Evolutionary conservation across 2,113 vertebrate genomes (phyloP), one percentile per base, ranked within the genome.

Genomic region (Syrrhaptes paradoxus): DNA sequence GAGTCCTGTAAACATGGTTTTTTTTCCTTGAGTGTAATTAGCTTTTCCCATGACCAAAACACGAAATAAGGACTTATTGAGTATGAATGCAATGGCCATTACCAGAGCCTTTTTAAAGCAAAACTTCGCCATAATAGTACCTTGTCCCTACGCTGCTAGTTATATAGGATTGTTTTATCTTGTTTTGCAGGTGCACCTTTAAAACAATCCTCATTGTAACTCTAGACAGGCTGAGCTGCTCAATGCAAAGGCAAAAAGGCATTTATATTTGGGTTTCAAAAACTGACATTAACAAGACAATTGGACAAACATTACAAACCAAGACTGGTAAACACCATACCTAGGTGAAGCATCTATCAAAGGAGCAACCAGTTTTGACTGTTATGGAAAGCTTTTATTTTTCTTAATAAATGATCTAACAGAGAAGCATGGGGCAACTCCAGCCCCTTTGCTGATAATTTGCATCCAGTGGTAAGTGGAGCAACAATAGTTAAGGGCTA

Each of bases 211-310:
- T 90, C 63, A 71, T 15, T 62, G 46, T 72, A 80, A 92, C 59
- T 86, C 80, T 78, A 88, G 80, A 83, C 29, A 83, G 59, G 28
- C 55, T 90, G 61, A 84, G 62, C 29, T 67, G 41, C 58, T 92
- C 70, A 86, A 59, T 36, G 57, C n/a, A 68, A 90, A 94, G 9
- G 13, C 22, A 73, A 66, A 77, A 68, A 43, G 29, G 24, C 49
- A 57, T 87, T 95, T 83, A n/a, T 58, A 76, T 75, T 91, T 87
- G 48, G 59, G 79, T 72, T 94, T 77, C 66, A 91, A 93, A 95
- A 80, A 11, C 54, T 84, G 66, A 49, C 34, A 78, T 87, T 93
- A 94, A 72, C 11, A 89, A 91, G 13, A 70, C 63, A 87, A 88
- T 72, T 62, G 45, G 32, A 52, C 31, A 82, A 93, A 82, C 29